These are phyloP conservation scores for Romanomermis culicivorax DNA, from an alignment of 2,888 invertebrate species.

Conservation along the genomic window DNA sequence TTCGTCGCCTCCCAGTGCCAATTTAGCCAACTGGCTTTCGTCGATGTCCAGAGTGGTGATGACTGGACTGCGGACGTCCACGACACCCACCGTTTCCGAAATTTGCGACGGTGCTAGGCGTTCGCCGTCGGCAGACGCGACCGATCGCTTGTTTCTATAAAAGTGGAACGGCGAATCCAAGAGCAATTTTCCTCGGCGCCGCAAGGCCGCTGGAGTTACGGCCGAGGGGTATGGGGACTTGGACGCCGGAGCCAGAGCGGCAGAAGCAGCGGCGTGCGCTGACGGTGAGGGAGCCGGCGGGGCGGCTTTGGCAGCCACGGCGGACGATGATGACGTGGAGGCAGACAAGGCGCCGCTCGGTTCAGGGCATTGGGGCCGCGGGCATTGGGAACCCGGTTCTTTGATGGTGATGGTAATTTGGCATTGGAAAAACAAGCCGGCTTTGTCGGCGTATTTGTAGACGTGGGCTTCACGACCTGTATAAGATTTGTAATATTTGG, in stretches of 20 bases:
- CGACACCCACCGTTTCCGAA: not conserved
- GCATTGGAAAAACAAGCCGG: slow-evolving; percentile 24
- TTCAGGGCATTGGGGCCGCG: slow-evolving; percentile 6
- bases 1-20: too few species aligned
- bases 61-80: not conserved
- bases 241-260: not conserved
- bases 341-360: slow-evolving; percentile 10
- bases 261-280: not conserved
- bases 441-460: slow-evolving; percentile 25
- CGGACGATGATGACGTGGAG: too few species aligned
- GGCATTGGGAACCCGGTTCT: slow-evolving; percentile 8
- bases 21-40: not conserved
- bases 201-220: not conserved
- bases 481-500: too few species aligned
- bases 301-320: slow-evolving; percentile 12
- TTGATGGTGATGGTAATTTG: slow-evolving; percentile 23
- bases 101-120: not conserved
- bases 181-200: not conserved
- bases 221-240: not conserved
- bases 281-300: slow-evolving; percentile 5
- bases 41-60: not conserved
- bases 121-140: not conserved
- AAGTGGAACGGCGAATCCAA: not conserved
- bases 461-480: slow-evolving; percentile 22
- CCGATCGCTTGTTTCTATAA: not conserved